Evolutionary conservation across 2,797 vertebrate species (phyloP), one percentile per base, ranked within the genome.

Genomic region (Sebastes glaucus): DNA sequence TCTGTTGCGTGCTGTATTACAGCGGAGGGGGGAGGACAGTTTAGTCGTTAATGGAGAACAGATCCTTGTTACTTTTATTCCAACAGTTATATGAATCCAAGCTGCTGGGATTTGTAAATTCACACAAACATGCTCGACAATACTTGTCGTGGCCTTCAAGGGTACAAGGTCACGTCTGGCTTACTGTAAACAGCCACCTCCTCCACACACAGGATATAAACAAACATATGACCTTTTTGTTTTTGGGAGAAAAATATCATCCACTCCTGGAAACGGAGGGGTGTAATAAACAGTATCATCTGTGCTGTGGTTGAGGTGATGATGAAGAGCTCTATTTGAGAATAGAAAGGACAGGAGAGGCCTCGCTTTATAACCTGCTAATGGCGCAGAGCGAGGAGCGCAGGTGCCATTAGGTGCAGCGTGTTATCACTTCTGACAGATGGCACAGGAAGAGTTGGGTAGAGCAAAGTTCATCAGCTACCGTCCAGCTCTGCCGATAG

Each of bases 361-460:
- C 71, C n/a, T 30, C 0, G 57, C 78, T 94, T 93, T 94, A 94
- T 87, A 88, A 87, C 90, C 89, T 66, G 80, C 83, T 95, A 94
- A 94, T 93, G 91, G 92, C 22, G 83, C 82, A 16, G 67, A 13
- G 53, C 32, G 20, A 27, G 68, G 35, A 85, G 74, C 75, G 20
- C 74, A 84, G 84, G 82, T 63, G 88, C 84, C 60, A 86, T 90
- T 85, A 89, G 85, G 75, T 78, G 76, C 59, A 84, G 80, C 74
- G 74, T 76, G 49, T 94, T 93, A 91, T 94, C 92, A 69, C 75
- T 71, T 85, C 74, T 78, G 86, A 91, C 93, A 94, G 94, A 93
- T 94, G 92, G 92, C 72, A 78, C 65, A 77, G 67, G 71, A 78
- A 85, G 60, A 87, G 85, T 88, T 88, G 42, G 66, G 59, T 42